Evolutionary conservation across 2,113 vertebrate species (phyloP).

Genomic region (Brachypodius melanocephalos): DNA sequence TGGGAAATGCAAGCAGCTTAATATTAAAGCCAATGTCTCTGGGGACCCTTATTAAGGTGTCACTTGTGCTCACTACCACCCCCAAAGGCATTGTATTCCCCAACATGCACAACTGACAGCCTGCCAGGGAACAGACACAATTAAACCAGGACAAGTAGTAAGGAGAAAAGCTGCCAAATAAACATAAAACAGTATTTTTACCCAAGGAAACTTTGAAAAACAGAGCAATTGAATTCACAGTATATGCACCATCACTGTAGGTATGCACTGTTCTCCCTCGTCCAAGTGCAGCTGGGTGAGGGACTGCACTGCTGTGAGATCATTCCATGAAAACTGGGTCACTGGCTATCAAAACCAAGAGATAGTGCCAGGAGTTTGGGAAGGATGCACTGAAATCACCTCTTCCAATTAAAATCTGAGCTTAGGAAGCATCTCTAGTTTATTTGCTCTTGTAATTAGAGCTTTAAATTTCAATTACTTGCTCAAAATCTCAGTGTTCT

Average conservation of each 20-base stretch:
- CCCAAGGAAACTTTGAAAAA: background rate
- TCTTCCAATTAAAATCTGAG: background rate
- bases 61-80: background rate
- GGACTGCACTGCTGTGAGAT: background rate
- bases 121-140: background rate
- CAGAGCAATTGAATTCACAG: background rate
- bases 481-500: background rate
- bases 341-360: background rate
- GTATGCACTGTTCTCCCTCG: background rate
- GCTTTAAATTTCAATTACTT: conserved; percentile 9
- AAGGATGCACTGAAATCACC: background rate
- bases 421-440: background rate
- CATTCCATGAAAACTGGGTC: background rate
- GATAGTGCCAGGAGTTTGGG: background rate
- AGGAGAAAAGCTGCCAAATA: background rate
- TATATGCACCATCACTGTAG: background rate
- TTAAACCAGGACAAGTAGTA: background rate
- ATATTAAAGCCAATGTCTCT: background rate
- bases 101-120: background rate
- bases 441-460: background rate
- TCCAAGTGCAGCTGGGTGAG: background rate
- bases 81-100: background rate
- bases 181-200: background rate
- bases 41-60: background rate
- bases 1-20: background rate